phyloP scores from a whole-genome alignment of 2,888 invertebrate genomes.

The Dynastes hyllus region DNA sequence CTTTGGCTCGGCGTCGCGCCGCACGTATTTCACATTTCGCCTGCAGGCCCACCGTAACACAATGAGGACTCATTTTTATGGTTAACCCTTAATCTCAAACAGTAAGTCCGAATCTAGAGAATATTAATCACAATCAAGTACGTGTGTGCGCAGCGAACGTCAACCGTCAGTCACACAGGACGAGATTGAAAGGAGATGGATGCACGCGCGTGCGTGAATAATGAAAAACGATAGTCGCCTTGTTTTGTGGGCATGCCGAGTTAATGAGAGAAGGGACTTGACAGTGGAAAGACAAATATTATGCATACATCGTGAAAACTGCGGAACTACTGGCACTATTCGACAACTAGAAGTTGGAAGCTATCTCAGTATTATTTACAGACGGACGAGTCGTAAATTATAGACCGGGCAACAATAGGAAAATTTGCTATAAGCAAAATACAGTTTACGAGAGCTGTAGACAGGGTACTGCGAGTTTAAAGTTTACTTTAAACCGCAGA shows the following conservation, averaged over 20 bases:
- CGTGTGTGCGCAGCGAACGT: constrained; percentile 57
- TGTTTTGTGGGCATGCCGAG: constrained; percentile 61
- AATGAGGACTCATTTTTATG: constrained; percentile 58
- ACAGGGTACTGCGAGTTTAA: no score
- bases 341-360: no score
- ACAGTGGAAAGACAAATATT: constrained; percentile 60
- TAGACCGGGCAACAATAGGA: no score
- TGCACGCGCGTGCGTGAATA: constrained; percentile 63
- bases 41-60: constrained; percentile 39
- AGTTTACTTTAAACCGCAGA: no score
- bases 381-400: no score
- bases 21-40: constrained; percentile 34
- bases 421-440: no score
- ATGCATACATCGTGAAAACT: constrained; percentile 60
- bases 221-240: constrained; percentile 66
- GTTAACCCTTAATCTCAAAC: constrained; percentile 63
- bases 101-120: constrained; percentile 64
- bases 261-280: constrained; percentile 64
- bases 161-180: constrained; percentile 53
- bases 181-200: constrained; percentile 61
- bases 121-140: constrained; percentile 68
- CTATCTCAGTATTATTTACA: no score
- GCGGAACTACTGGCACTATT: no score
- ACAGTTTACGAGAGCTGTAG: no score
- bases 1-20: not conserved